Base-by-base conservation (phyloP, 2,797 vertebrate species). In the Hipposideros larvatus region DNA sequence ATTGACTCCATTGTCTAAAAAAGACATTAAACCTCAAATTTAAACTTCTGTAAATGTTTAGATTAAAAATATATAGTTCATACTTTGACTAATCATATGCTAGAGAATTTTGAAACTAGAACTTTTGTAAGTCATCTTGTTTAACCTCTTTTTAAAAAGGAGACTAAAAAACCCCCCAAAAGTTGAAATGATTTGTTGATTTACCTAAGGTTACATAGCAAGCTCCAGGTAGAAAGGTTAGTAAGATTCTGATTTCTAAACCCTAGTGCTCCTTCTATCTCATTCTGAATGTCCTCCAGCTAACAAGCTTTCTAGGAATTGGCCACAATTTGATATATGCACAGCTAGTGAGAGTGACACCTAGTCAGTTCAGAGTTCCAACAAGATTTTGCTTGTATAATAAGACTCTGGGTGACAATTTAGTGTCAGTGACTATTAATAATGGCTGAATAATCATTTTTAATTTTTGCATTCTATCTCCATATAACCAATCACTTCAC, bases 1-100 rank as follows among this genome's bases (percentile, higher is more conserved):
- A 99, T 98, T 43, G 98, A 93, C 97, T 99, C 99, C 92, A 99
- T 97, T 80, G 99, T 99, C 99, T 99, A 93, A 70, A 98, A 90
- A 79, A 88, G 11, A 96, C 41, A 78, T 31, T 55, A 73, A 79
- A 41, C 2, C 19, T 74, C 34, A 78, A 92, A 80, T 53, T 13
- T 85, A 71, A 53, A 92, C 59, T 51, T 83, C 16, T 1, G 31
- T 24, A 73, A 71, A 46, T 55, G 24, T 85, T 80, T 66, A 65
- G 4, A 41, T 53, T 74, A 61, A 90, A 80, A 51, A 63, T 74
- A 43, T 14, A 26, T 55, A 37, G 14, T 14, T 53, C 87, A 48
- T 5, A 91, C 79, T 95, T 94, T 94, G 22, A 97, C 21, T 37
- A 65, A 24, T 84, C 11, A 78, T 22, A 6, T 41, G 24, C 26